Evolutionary conservation across 2,113 vertebrate genomes (phyloP).

Genomic region (Fregata magnificens): DNA sequence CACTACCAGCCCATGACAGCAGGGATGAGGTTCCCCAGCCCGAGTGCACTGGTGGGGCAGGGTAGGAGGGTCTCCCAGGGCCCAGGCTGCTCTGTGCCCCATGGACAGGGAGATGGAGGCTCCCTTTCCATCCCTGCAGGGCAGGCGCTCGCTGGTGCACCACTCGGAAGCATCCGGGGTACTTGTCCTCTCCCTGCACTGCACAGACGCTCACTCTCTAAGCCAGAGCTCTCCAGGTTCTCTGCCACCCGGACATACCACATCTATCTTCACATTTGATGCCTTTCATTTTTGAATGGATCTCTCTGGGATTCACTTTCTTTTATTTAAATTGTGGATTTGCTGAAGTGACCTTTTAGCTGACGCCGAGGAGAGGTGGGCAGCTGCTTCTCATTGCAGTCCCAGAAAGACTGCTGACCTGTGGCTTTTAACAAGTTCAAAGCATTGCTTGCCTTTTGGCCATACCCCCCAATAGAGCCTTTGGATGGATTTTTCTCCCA

Average conservation of each 20-base stretch:
- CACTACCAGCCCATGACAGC: accelerated
- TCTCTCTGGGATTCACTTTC: background rate
- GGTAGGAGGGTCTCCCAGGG: background rate
- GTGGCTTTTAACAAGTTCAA: slow-evolving; percentile 33
- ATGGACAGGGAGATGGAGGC: accelerated
- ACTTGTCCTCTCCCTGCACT: background rate
- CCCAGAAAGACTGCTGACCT: background rate
- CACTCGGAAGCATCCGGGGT: background rate
- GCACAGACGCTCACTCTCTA: background rate
- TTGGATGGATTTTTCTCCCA: slow-evolving; percentile 12
- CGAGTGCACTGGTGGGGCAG: background rate
- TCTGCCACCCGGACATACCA: background rate
- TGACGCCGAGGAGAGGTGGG: background rate
- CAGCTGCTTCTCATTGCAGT: background rate
- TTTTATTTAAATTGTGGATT: background rate
- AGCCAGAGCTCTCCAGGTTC: background rate
- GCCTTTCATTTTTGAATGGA: slow-evolving; percentile 2
- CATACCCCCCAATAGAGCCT: background rate
- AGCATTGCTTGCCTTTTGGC: background rate
- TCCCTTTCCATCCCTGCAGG: background rate
- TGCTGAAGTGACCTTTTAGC: slow-evolving; percentile 9
- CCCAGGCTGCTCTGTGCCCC: background rate
- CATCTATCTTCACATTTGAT: background rate
- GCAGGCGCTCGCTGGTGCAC: background rate
- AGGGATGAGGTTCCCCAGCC: background rate